Evolutionary conservation across 1,140 invertebrate genomes (phyloP).

Genomic region (Plutomurus gul): DNA sequence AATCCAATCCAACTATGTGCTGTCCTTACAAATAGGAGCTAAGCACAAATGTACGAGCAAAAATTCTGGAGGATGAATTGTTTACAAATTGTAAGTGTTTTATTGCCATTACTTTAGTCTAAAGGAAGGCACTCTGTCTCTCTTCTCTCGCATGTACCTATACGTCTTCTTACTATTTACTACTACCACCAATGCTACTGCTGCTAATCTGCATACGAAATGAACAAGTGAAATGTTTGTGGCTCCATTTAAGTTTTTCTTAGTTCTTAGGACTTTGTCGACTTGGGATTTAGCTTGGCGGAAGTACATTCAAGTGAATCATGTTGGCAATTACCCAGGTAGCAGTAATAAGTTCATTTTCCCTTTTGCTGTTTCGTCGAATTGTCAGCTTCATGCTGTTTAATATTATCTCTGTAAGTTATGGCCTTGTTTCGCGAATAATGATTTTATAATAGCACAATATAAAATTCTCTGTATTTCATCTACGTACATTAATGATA

Average conservation of each 20-base stretch:
- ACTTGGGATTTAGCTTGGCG: conserved; percentile 18
- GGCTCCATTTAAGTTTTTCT: conserved; percentile 21
- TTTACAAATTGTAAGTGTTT: conserved; percentile 30
- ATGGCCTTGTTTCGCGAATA: background rate
- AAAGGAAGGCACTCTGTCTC: conserved; percentile 16
- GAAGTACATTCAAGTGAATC: conserved; percentile 27
- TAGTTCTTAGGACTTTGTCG: conserved; percentile 17
- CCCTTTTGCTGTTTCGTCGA: background rate
- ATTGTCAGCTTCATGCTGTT: background rate
- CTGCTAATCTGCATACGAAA: conserved; percentile 26
- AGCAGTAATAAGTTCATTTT: background rate
- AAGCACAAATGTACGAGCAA: background rate
- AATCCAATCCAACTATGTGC: background rate
- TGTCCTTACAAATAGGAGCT: background rate
- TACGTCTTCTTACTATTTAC: too few relatives aligned
- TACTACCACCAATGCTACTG: too few relatives aligned
- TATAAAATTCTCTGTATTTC: background rate
- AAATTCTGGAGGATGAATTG: conserved; percentile 24
- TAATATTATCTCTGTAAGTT: conserved; percentile 1
- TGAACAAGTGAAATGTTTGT: conserved; percentile 21
- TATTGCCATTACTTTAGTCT: conserved; percentile 21
- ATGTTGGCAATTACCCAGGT: conserved; percentile 11
- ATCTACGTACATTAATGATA: too few relatives aligned
- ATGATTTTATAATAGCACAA: background rate
- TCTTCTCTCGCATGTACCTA: conserved; percentile 6